Percentiles rank a stretch among this genome's conserved stretches.
Evolutionary conservation across 2,113 vertebrate species (phyloP).

Genomic region (Hymenochirus boettgeri): DNA sequence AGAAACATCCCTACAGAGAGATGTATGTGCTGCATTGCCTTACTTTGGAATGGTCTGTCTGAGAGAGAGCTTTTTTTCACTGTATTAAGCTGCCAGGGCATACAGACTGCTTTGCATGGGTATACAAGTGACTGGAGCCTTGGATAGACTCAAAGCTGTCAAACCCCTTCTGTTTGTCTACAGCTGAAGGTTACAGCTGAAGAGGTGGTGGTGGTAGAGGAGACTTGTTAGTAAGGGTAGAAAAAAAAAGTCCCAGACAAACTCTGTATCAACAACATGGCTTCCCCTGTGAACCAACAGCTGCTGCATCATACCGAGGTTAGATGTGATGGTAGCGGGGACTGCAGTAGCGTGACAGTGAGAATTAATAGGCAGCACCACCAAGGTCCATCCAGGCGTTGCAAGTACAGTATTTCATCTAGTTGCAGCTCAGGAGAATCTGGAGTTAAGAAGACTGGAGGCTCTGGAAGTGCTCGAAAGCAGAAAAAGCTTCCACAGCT

Average conservation of each 20-base stretch:
- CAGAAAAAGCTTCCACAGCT: conserved; percentile 79
- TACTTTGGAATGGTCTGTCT: conserved; percentile 15
- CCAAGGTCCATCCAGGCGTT: conserved; percentile 73
- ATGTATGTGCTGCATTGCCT: conserved; percentile 23
- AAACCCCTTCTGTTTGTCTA: conserved; percentile 32
- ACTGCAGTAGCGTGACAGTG: conserved; percentile 77
- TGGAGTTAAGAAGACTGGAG: conserved; percentile 53
- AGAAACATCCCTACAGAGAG: conserved; percentile 6
- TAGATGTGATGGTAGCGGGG: conserved; percentile 84
- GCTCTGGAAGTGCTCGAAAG: conserved; percentile 50
- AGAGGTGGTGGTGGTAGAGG: conserved; percentile 12
- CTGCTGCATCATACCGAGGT: conserved; percentile 88
- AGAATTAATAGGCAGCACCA: conserved; percentile 73
- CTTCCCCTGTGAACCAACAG: conserved; percentile 81
- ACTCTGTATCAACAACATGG: conserved; percentile 68
- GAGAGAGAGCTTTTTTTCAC: not conserved
- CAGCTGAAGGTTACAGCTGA: conserved; percentile 26
- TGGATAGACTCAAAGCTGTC: conserved; percentile 33
- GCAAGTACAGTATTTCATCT: conserved; percentile 94
- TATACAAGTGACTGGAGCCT: conserved; percentile 16
- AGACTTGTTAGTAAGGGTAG: not conserved
- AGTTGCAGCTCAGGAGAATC: conserved; percentile 87
- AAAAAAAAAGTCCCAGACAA: conserved; percentile 24
- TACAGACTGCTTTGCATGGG: conserved; percentile 26
- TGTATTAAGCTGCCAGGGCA: conserved; percentile 20